Evolutionary conservation across 2,888 invertebrate species (phyloP), one percentile per base, ranked within the genome.

Genomic region (Cloeon dipterum): DNA sequence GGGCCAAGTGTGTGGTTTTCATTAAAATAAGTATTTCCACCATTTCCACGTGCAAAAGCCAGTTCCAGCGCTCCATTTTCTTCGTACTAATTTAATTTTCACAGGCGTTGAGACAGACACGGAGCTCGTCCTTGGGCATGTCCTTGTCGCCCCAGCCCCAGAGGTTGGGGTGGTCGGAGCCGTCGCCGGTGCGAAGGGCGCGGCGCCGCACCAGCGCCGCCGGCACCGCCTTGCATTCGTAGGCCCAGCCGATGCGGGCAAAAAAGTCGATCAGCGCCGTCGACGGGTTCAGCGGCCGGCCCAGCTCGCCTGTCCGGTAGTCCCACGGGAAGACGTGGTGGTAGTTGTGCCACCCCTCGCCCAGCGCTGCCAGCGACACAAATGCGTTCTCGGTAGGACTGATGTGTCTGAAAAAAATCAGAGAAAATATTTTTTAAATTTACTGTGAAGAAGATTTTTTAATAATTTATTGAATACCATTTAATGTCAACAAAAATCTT

Each of bases 301-400:
- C 75, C 17, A 74, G 58, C 59, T 72, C 75, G 42, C 63, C 75
- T 45, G 70, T 70, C 51, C 65, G 65, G 56, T 68, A 73, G 51
- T 68, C 72, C 70, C 68, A 38, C 8, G 38, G 38, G 25, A 38
- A 38, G 4, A 38, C 38, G 11, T 38, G 38, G 14, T 38, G 38
- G 50, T 74, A 81, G 54, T 81, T 81, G 55, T 81, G 81, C 77
- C 77, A 81, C 13, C 79, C 81, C 50, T 81, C 81, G 1, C 81
- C 81, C 13, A 79, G 53, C 0, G 79, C 74, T 5, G 75, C 70
- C 32, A 79, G 56, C n/a, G 78, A 73, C 1, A 81, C 78, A 4
- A 68, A 57, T 5, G 70, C 52, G 47, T 72, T 78, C 49, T 81
- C 79, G 4, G 71, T 73, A 0, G 81, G 68, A 32, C 69, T 73